phyloP scores from a whole-genome alignment of 2,113 vertebrate genomes.

The Otocyon megalotis region DNA sequence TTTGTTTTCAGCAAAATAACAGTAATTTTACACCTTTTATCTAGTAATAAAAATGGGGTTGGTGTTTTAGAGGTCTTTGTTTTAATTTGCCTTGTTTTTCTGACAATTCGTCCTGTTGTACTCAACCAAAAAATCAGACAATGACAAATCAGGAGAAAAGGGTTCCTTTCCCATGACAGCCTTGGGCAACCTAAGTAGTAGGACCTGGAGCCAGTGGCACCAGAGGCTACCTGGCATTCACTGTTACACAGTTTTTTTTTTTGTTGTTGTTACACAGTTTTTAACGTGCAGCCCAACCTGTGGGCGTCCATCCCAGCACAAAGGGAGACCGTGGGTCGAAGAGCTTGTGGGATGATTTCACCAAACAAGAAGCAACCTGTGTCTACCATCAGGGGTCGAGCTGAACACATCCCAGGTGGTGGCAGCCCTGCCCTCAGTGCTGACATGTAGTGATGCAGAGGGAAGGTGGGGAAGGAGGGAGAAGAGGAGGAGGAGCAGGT shows the following conservation, averaged over 20 bases:
- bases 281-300: not conserved
- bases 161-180: not conserved
- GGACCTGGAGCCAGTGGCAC: not conserved
- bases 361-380: not conserved
- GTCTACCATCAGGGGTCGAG: fast-evolving
- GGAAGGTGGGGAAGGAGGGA: not conserved
- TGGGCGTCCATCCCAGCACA: not conserved
- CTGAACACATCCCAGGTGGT: not conserved
- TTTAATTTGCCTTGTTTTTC: not conserved
- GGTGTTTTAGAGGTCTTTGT: not conserved
- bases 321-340: fast-evolving
- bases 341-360: not conserved
- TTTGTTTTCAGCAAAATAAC: not conserved
- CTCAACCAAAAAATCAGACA: not conserved
- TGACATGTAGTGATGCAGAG: not conserved
- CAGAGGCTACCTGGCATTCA: not conserved
- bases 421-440: not conserved
- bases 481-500: fast-evolving
- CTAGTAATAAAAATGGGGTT: not conserved
- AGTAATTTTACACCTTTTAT: not conserved
- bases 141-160: not conserved
- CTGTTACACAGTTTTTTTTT: not conserved
- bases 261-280: no score
- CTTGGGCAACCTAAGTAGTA: not conserved
- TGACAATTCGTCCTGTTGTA: not conserved